Evolutionary conservation across 2,888 invertebrate species (phyloP).

Genomic region (Parelbella ahira): DNA sequence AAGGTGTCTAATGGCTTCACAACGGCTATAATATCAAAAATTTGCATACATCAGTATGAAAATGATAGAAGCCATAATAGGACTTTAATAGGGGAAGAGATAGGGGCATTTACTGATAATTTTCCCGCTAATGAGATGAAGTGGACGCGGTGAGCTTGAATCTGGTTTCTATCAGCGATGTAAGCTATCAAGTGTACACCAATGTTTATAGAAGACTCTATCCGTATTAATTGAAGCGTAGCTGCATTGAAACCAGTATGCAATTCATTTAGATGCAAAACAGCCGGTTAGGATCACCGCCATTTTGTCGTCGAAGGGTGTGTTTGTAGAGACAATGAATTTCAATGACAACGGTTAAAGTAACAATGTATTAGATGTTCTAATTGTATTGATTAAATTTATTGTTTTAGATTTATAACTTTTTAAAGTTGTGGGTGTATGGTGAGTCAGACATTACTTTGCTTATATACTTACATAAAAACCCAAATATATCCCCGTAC

Average conservation of each 20-base stretch:
- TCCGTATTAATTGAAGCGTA: conserved; percentile 20
- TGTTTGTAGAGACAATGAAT: neutral
- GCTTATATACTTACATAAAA: too few relatives aligned
- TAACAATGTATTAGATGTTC: too few relatives aligned
- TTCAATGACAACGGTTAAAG: too few relatives aligned
- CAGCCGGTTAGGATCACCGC: conserved; percentile 2
- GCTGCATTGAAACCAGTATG: conserved; percentile 18
- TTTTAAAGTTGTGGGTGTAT: too few relatives aligned
- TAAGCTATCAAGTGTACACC: conserved; percentile 2
- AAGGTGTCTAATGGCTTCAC: conserved; percentile 4
- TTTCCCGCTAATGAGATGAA: conserved; percentile 16
- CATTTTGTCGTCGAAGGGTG: neutral
- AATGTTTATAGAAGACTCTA: conserved; percentile 23
- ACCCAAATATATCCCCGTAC: too few relatives aligned
- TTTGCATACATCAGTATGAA: conserved; percentile 18
- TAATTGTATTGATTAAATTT: too few relatives aligned
- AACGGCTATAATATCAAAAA: conserved; percentile 13
- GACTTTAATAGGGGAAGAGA: conserved; percentile 15
- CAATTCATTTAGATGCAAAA: conserved; percentile 22
- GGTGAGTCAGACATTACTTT: too few relatives aligned
- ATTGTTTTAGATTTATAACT: too few relatives aligned
- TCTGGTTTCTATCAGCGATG: conserved; percentile 14
- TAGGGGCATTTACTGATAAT: conserved; percentile 4
- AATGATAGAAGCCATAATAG: conserved; percentile 13
- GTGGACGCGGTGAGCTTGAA: conserved; percentile 7